Percentiles rank a stretch among this genome's conserved stretches.
Conservation (phyloP, 2,797 vertebrate genomes). For the Acropternis orthonyx region DNA sequence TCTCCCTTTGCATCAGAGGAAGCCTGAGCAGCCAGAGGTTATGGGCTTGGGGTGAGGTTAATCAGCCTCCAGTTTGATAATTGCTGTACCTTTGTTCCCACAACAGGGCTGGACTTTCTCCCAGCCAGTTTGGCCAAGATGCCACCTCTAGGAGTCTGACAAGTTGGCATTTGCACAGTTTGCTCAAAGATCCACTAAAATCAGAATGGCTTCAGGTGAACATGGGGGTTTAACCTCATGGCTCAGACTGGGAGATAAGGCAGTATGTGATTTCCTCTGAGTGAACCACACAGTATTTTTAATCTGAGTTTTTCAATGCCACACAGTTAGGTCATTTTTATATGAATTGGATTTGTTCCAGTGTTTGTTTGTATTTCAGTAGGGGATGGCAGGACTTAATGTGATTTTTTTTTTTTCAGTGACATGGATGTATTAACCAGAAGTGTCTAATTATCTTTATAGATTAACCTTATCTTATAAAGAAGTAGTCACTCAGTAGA, state of each 20-base stretch:
- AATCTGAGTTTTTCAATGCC: neutral
- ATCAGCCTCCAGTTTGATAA: neutral
- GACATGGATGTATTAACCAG: slow-evolving; percentile 42
- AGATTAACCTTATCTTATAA: slow-evolving; percentile 64
- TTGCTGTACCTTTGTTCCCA: neutral
- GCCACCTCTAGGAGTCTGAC: neutral
- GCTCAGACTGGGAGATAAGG: neutral
- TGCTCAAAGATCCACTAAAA: neutral
- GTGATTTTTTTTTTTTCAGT: neutral
- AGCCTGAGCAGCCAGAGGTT: neutral
- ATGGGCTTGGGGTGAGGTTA: neutral
- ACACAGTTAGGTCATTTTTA: neutral
- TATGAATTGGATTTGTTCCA: neutral
- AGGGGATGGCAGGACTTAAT: neutral
- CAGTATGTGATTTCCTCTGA: neutral
- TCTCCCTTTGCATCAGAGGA: neutral
- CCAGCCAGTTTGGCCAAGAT: neutral
- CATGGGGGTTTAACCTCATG: neutral
- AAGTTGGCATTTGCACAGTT: neutral
- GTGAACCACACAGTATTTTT: neutral
- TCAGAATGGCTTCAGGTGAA: neutral
- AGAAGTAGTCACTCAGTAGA: slow-evolving; percentile 29
- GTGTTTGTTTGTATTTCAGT: neutral
- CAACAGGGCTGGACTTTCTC: neutral
- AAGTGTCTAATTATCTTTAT: slow-evolving; percentile 62